Evolutionary conservation across 2,797 vertebrate genomes (phyloP).

Genomic region (Peromyscus melanophrys): DNA sequence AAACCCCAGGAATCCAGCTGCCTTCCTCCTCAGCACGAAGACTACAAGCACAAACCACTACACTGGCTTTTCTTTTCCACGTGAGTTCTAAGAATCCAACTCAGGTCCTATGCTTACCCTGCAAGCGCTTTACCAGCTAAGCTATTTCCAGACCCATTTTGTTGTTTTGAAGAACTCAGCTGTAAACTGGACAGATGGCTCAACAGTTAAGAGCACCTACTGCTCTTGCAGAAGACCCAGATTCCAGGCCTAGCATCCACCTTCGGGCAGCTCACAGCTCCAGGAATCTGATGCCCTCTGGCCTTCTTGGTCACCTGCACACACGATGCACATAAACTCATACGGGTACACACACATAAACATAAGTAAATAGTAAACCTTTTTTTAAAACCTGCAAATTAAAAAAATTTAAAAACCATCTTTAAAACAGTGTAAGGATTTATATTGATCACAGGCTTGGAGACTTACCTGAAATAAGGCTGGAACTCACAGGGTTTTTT

Average conservation of each 20-base stretch:
- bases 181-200: background rate
- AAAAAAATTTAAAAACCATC: background rate
- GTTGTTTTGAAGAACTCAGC: background rate
- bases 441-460: background rate
- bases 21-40: background rate
- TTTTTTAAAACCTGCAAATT: background rate
- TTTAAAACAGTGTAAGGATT: background rate
- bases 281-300: background rate
- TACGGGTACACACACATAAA: background rate
- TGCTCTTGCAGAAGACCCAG: background rate
- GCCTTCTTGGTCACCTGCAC: background rate
- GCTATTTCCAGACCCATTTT: background rate
- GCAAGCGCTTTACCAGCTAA: background rate
- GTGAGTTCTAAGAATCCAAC: background rate
- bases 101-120: background rate
- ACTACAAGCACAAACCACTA: background rate
- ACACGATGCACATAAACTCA: background rate
- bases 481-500: background rate
- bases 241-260: background rate
- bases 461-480: background rate
- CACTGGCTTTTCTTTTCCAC: background rate
- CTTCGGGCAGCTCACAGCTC: background rate
- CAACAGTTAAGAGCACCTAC: background rate
- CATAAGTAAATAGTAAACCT: background rate
- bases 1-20: background rate